Evolutionary conservation across 1,140 invertebrate genomes (phyloP), one percentile per base, ranked within the genome.

Genomic region (Planococcus citri): DNA sequence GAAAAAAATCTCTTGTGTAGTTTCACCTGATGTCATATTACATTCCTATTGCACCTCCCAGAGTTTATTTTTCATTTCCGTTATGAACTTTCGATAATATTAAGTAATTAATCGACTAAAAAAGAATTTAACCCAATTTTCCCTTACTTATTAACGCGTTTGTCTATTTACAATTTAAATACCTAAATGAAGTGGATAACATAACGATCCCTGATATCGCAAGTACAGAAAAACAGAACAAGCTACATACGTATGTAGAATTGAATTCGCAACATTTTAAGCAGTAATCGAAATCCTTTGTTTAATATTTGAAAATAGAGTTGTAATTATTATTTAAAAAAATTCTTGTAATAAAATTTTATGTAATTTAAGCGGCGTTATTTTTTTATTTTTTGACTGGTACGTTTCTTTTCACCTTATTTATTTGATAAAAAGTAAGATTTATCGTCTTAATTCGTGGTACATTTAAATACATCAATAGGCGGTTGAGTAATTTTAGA

Each of bases 121-220:
- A 51, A 51, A 51, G 41, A 51, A 51, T 51, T 51, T 51, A 51
- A 51, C 41, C 41, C 41, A 51, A 51, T 51, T 51, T n/a, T 17
- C 41, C n/a, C n/a, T n/a, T n/a, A n/a, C n/a, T 2, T 51, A 51
- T 51, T 14, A 20, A 51, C 12, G 4, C 29, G n/a, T 9, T 51
- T 51, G 6, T 51, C 41, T 51, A 51, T 51, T 51, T 51, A 51
- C 41, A 51, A n/a, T n/a, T n/a, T n/a, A n/a, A n/a, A n/a, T n/a
- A n/a, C n/a, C n/a, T 51, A 51, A 51, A 51, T 51, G 41, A 51
- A 51, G 41, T 51, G 41, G 29, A 51, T 51, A 17, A 51, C 41
- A 20, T 51, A 17, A 51, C 41, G 41, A 3, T 51, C 41, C 6
- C 41, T 51, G 41, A 51, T 51, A 51, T 37, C 41, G 41, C 2